Conservation (phyloP, 1,140 invertebrate genomes). For the Nilaparvata lugens region DNA sequence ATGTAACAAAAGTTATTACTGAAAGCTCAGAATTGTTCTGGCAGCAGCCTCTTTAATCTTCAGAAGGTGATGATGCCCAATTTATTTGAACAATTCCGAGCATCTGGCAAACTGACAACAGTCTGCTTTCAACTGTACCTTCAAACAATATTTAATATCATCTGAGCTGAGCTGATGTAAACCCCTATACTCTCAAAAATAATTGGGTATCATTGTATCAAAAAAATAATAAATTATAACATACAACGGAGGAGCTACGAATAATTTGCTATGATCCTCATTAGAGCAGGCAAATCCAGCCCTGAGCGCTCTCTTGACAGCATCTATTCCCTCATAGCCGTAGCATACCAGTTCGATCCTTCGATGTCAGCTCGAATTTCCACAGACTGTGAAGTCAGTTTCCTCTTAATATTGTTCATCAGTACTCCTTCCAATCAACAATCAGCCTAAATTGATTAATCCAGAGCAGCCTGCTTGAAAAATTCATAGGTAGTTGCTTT, state of each 20-base stretch:
- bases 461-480: constrained; percentile 96
- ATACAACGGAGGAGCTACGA: constrained; percentile 97
- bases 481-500: constrained; percentile 93
- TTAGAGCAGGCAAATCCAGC: constrained; percentile 88
- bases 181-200: no score
- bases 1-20: no score
- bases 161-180: no score
- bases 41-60: no score
- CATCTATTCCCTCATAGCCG: constrained; percentile 98
- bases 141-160: no score
- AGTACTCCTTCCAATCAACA: constrained; percentile 91
- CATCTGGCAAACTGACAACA: no score
- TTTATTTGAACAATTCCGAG: no score
- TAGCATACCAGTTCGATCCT: constrained; percentile 98
- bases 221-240: no score
- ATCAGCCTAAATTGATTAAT: constrained; percentile 90
- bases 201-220: no score
- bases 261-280: constrained; percentile 92
- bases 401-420: constrained; percentile 89
- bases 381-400: constrained; percentile 94
- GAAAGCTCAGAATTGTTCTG: no score
- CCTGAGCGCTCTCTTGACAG: constrained; percentile 88
- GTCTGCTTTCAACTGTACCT: no score
- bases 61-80: no score
- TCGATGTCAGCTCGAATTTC: constrained; percentile 98